These are phyloP conservation scores for Drosophila pectinifera DNA, from an alignment of 1,140 invertebrate genomes.

Conservation along the genomic window DNA sequence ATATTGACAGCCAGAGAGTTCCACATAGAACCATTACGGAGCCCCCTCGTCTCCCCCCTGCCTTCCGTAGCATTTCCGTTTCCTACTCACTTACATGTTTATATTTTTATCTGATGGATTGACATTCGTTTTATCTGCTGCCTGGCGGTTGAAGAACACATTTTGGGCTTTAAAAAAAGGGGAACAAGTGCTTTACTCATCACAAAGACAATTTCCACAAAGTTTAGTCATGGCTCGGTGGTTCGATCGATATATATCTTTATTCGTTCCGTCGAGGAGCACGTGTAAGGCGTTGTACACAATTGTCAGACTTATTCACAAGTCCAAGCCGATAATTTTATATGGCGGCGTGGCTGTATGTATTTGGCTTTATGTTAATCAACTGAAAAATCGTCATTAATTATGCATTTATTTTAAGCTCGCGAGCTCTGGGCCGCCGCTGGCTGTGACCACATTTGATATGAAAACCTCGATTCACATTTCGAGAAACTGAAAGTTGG, in stretches of 20 bases:
- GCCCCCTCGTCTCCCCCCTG: not conserved
- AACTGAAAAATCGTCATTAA: slow-evolving; percentile 62
- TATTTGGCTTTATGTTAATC: slow-evolving; percentile 66
- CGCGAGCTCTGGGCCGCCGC: slow-evolving; percentile 33
- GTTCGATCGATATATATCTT: slow-evolving; percentile 17
- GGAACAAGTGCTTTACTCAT: slow-evolving; percentile 26
- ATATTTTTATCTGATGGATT: slow-evolving; percentile 45
- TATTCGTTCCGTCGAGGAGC: slow-evolving; percentile 17
- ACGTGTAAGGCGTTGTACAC: slow-evolving; percentile 43
- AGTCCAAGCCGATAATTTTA: slow-evolving; percentile 36
- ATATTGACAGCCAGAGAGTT: slow-evolving; percentile 55
- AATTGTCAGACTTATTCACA: slow-evolving; percentile 37
- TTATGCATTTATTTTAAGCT: slow-evolving; percentile 76
- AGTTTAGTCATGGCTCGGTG: slow-evolving; percentile 23
- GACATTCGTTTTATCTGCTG: slow-evolving; percentile 39
- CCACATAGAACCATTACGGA: slow-evolving; percentile 20
- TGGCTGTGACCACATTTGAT: slow-evolving; percentile 64
- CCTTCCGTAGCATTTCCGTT: slow-evolving; percentile 11
- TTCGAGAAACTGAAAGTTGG: slow-evolving; percentile 78
- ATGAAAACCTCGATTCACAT: slow-evolving; percentile 71
- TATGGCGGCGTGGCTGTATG: slow-evolving; percentile 5
- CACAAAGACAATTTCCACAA: slow-evolving; percentile 35
- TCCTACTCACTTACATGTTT: slow-evolving; percentile 22
- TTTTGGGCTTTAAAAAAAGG: not conserved
- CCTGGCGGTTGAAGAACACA: slow-evolving; percentile 17